Base-by-base conservation (phyloP, 1,140 invertebrate genomes). In the Telenomus remus region DNA sequence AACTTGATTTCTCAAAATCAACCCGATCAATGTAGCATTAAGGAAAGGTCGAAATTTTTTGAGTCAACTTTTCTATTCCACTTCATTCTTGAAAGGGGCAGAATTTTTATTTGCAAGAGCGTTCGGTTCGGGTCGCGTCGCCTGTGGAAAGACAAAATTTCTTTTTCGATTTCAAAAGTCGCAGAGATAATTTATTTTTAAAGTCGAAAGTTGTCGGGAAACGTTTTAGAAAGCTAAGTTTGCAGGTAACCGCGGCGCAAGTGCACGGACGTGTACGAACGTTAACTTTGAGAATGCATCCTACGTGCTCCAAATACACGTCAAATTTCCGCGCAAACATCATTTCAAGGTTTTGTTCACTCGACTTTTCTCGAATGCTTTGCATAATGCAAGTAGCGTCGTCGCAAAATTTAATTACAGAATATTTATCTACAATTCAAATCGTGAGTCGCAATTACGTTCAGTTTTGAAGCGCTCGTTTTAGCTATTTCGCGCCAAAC, bases 291-390 rank as follows among this genome's bases (percentile, higher is more conserved):
- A 42, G 48, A 54, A 55, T 73, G 61, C 13, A 57, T 43, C 43
- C 70, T 73, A 73, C 70, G 70, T 73, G 70, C 55, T 73, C 56
- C 56, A 73, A 73, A 73, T 73, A 50, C 70, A 65, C 61, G 70
- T 73, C 70, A 65, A 73, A 73, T 65, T 65, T 55, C 48, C 43
- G 35, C 35, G 56, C 55, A 73, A 65, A 73, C 61, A 55, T 73
- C 70, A 73, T 73, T 64, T 60, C 19, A 60, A 65, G n/a, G 49
- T 55, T 73, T 73, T 49, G 54, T 65, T 43, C 54, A 48, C 44
- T 60, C 48, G 35, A 48, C 64, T 73, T 65, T 60, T 44, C 34
- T 14, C 54, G 16, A 48, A 16, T 16, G 33, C 43, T 65, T 73
- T 73, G 69, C 60, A 72, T 72, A 71, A 72, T 72, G 53, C 55